Conservation (phyloP, 2,888 invertebrate species). For the Linnaemya vulpina region DNA sequence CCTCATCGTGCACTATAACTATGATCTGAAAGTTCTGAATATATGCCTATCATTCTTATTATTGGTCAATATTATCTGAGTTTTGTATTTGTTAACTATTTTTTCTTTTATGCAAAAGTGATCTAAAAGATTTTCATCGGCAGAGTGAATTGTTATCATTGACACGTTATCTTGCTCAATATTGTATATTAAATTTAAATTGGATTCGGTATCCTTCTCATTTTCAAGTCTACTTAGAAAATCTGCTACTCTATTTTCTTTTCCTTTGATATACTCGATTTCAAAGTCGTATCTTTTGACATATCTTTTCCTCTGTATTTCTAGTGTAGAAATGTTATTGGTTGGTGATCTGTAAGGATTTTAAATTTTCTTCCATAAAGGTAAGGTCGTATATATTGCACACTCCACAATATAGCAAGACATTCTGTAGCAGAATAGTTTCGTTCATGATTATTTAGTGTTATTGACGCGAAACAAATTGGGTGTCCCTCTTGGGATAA, state of each 20-base stretch:
- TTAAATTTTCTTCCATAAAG: constrained; percentile 18
- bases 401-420: constrained; percentile 9
- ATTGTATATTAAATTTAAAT: neutral
- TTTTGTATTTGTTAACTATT: constrained; percentile 2
- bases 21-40: too few species aligned
- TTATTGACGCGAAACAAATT: too few species aligned
- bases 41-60: too few species aligned
- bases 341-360: neutral
- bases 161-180: neutral
- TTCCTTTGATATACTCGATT: neutral
- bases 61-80: neutral
- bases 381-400: constrained; percentile 11
- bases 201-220: neutral
- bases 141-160: neutral
- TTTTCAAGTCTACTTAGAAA: neutral
- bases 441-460: too few species aligned
- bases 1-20: too few species aligned
- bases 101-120: constrained; percentile 1
- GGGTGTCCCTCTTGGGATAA: constrained; percentile 23
- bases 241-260: constrained; percentile 3
- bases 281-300: constrained; percentile 12
- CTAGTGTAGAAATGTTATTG: constrained; percentile 3
- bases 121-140: neutral
- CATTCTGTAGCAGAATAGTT: constrained; percentile 17
- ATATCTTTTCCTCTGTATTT: constrained; percentile 14